Evolutionary conservation across 2,113 vertebrate species (phyloP), one percentile per base, ranked within the genome.

Genomic region (Enhydra lutris): DNA sequence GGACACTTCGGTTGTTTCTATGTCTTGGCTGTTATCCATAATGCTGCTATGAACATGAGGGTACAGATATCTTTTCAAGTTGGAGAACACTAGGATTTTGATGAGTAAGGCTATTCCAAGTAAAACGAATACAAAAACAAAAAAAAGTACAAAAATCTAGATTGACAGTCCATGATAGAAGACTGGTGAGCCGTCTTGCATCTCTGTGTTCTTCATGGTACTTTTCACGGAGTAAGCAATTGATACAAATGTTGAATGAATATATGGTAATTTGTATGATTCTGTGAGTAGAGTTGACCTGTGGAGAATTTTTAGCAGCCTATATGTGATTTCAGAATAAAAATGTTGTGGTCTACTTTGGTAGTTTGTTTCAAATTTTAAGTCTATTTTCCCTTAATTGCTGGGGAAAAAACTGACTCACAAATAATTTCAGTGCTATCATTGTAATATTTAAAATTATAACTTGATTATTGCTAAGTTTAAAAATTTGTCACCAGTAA

Each of bases 281-380:
- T 84, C 39, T 59, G 17, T 93, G 65, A 71, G 39, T 47, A 4
- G 34, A 86, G n/a, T 34, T 94, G 80, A 80, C 67, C 12, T 36
- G 18, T 67, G 45, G 89, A 18, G 59, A 91, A 36, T 78, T 96
- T 94, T 57, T 88, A 6, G 63, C 78, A 91, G 39, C 74, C 57
- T 63, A 0, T 76, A 18, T 87, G 4, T 90, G 55, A 92, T 84
- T 97, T 84, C 71, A 90, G 89, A 81, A 47, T 71, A 31, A 94
- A 92, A 94, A 82, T 45, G 23, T 76, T 86, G 24, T 7, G 34
- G 71, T 17, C 34, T 79, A 61, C n/a, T 84, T 61, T n/a, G 78
- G 36, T 73, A 55, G 39, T 86, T 86, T 89, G 36, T 67, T 92
- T 92, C 34, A 57, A 74, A 94, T 83, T 78, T 91, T 96, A 94